A percentile compares a stretch with the other conserved stretches of the same genome.
Evolutionary conservation across 2,797 vertebrate species (phyloP).

Genomic region (Cyprinella venusta): DNA sequence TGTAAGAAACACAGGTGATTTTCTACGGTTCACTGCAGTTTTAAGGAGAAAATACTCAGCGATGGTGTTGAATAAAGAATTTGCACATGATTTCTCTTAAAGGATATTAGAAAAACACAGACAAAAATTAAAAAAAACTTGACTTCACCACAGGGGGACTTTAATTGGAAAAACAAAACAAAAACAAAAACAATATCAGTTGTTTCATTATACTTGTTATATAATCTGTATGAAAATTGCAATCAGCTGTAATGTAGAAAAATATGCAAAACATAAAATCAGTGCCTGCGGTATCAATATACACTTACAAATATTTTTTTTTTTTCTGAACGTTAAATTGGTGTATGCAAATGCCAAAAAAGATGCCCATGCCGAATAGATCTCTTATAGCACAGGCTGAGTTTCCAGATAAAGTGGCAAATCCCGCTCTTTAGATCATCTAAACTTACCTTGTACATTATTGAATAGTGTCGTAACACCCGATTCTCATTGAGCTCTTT

Average conservation of each 20-base stretch:
- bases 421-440: slow-evolving; percentile 14
- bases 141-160: too few relatives aligned
- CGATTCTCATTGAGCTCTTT: slow-evolving; percentile 2
- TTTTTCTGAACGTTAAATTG: background rate
- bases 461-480: slow-evolving; percentile 18
- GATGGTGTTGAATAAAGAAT: too few relatives aligned
- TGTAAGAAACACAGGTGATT: too few relatives aligned
- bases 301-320: background rate
- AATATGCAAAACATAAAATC: background rate
- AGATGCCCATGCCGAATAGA: background rate
- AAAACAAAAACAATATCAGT: too few relatives aligned
- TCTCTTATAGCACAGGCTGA: background rate
- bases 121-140: too few relatives aligned
- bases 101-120: too few relatives aligned
- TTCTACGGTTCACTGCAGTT: too few relatives aligned
- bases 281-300: background rate
- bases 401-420: slow-evolving; percentile 36
- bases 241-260: background rate
- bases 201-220: background rate
- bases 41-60: too few relatives aligned
- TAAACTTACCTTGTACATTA: slow-evolving; percentile 42
- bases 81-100: too few relatives aligned
- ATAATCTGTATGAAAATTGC: background rate
- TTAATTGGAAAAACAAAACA: too few relatives aligned
- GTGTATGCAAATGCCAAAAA: background rate